Percentiles rank a stretch among this genome's conserved stretches.
phyloP scores from a whole-genome alignment of 2,113 vertebrate species.

The Ahaetulla prasina region DNA sequence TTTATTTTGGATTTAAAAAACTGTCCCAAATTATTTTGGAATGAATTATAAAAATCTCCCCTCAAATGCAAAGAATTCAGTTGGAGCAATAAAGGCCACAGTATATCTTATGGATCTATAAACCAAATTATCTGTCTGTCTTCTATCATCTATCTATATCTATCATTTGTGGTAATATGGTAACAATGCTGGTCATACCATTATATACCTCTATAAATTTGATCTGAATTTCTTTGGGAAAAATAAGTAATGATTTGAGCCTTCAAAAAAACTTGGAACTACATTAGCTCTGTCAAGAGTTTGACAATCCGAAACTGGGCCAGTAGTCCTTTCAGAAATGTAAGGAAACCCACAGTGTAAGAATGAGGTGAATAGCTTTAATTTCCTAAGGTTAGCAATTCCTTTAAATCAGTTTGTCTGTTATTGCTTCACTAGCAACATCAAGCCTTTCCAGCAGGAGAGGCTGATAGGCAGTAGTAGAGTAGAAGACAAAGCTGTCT shows the following conservation, averaged over 20 bases:
- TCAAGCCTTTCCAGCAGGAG: background rate
- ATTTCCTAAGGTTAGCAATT: background rate
- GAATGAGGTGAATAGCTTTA: background rate
- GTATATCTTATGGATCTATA: background rate
- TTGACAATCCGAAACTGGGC: background rate
- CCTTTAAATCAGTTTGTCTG: background rate
- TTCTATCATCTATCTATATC: too few relatives aligned
- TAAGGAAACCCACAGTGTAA: background rate
- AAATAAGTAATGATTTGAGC: background rate
- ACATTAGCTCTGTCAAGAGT: background rate
- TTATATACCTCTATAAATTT: background rate
- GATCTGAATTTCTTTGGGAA: background rate
- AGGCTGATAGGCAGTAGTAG: background rate
- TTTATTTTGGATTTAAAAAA: background rate
- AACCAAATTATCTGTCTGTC: too few relatives aligned
- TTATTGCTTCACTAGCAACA: background rate
- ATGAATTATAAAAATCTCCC: background rate
- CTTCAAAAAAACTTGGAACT: background rate
- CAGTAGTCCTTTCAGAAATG: background rate
- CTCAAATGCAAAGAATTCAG: background rate
- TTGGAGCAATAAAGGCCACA: background rate
- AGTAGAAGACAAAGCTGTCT: background rate
- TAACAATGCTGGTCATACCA: background rate
- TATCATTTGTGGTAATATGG: background rate
- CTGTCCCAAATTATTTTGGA: background rate